Evolutionary conservation across 2,113 vertebrate genomes (phyloP).

Genomic region (Lepisosteus osseus): DNA sequence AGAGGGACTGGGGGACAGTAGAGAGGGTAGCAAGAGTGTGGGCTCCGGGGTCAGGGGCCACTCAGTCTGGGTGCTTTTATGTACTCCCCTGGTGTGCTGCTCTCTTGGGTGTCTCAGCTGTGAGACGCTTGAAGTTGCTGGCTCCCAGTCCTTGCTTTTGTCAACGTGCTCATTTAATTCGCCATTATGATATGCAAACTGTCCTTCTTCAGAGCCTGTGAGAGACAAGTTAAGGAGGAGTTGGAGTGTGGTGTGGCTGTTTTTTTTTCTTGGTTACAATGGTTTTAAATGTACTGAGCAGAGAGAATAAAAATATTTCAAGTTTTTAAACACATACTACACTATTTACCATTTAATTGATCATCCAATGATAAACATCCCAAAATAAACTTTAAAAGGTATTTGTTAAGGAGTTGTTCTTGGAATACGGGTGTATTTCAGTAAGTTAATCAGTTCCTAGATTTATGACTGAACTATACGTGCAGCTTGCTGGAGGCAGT

Average conservation of each 20-base stretch:
- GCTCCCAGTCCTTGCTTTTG: constrained; percentile 75
- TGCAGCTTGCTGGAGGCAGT: neutral
- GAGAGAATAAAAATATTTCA: neutral
- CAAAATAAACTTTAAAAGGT: too few relatives aligned
- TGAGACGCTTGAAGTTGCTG: constrained; percentile 72
- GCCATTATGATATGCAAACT: constrained; percentile 72
- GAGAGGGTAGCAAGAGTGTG: constrained; percentile 48
- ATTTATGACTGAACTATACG: neutral
- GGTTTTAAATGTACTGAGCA: neutral
- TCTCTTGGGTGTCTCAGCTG: constrained; percentile 65
- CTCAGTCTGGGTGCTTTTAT: constrained; percentile 86
- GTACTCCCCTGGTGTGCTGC: constrained; percentile 61
- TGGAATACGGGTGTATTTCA: constrained; percentile 32
- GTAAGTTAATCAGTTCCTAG: constrained; percentile 43
- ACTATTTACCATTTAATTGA: neutral
- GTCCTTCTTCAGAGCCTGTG: constrained; percentile 77
- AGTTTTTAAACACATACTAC: neutral
- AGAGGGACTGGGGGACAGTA: constrained; percentile 50
- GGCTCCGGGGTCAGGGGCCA: constrained; percentile 48
- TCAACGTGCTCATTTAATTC: constrained; percentile 61
- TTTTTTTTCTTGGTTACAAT: neutral
- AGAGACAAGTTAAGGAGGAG: neutral
- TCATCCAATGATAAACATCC: neutral
- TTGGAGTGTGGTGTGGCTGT: neutral
- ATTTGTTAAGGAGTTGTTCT: constrained; percentile 11